phyloP scores from a whole-genome alignment of 2,113 vertebrate genomes.

The Diadophis punctatus region DNA sequence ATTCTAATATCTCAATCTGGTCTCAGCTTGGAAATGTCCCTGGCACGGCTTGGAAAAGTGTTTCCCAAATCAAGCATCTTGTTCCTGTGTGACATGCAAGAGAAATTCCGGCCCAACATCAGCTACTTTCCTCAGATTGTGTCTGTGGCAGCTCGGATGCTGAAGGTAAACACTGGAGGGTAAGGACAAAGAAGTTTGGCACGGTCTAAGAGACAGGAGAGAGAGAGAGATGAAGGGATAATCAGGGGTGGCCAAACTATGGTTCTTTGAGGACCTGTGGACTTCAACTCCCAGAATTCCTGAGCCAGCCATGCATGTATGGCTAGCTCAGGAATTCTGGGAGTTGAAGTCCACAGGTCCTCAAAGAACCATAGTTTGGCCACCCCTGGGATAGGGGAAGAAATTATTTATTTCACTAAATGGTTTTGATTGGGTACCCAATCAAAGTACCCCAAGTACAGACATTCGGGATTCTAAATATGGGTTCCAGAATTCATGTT shows the following conservation, averaged over 20 bases:
- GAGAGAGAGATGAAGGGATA: too few species aligned
- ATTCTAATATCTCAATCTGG: not conserved
- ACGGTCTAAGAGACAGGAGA: not conserved
- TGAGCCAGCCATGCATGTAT: too few species aligned
- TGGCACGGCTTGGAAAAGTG: constrained; percentile 66
- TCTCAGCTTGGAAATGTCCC: constrained; percentile 38
- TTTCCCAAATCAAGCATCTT: constrained; percentile 73
- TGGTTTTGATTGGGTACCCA: not conserved
- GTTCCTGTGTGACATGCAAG: constrained; percentile 88
- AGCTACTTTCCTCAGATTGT: constrained; percentile 83
- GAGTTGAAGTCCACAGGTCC: too few species aligned
- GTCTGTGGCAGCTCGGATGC: constrained; percentile 77
- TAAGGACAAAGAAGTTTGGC: not conserved
- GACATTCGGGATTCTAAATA: not conserved
- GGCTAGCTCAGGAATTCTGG: too few species aligned
- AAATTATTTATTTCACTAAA: not conserved
- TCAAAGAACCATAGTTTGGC: too few species aligned
- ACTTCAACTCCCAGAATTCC: too few species aligned
- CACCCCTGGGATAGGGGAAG: too few species aligned
- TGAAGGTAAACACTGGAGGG: constrained; percentile 69
- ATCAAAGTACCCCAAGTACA: not conserved
- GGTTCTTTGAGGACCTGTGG: too few species aligned
- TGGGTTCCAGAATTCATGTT: not conserved
- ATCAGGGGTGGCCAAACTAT: too few species aligned
- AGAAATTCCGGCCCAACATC: constrained; percentile 80